phyloP scores from a whole-genome alignment of 2,797 vertebrate genomes.

The Crotalus adamanteus region DNA sequence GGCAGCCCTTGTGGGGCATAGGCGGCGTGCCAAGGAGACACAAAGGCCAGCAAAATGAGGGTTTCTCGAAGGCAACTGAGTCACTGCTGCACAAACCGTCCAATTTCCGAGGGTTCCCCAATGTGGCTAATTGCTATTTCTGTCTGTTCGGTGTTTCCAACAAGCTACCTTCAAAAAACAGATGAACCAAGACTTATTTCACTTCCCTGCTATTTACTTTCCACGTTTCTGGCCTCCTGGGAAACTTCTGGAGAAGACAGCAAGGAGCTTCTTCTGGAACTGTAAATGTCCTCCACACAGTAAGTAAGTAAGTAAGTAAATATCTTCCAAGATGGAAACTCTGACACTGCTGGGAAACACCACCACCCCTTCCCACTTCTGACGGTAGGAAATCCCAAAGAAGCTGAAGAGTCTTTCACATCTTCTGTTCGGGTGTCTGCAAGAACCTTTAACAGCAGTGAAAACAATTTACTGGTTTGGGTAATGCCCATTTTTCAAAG shows the following conservation, averaged over 20 bases:
- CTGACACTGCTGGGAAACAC: neutral
- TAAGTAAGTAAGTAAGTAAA: neutral
- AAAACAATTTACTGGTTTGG: neutral
- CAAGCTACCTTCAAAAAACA: constrained; percentile 22
- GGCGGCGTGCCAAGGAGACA: constrained; percentile 10
- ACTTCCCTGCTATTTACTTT: neutral
- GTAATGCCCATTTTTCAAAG: neutral
- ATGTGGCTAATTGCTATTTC: constrained; percentile 43
- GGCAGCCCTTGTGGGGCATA: neutral
- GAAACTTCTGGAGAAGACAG: constrained; percentile 1
- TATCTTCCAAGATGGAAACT: neutral
- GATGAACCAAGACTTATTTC: constrained; percentile 29
- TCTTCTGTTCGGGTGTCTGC: neutral
- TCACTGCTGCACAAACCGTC: constrained; percentile 15
- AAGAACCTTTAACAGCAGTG: neutral
- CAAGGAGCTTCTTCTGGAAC: neutral
- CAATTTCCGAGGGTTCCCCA: constrained; percentile 29
- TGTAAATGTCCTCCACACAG: neutral
- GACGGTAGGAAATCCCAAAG: neutral
- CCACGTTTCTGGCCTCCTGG: neutral
- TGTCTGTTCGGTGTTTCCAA: constrained; percentile 46
- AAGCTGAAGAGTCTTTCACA: neutral
- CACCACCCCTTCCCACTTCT: neutral
- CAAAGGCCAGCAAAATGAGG: constrained; percentile 17
- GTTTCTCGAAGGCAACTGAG: constrained; percentile 43